Base-by-base conservation (phyloP, 2,888 invertebrate genomes). In the Lomographa bimaculata region DNA sequence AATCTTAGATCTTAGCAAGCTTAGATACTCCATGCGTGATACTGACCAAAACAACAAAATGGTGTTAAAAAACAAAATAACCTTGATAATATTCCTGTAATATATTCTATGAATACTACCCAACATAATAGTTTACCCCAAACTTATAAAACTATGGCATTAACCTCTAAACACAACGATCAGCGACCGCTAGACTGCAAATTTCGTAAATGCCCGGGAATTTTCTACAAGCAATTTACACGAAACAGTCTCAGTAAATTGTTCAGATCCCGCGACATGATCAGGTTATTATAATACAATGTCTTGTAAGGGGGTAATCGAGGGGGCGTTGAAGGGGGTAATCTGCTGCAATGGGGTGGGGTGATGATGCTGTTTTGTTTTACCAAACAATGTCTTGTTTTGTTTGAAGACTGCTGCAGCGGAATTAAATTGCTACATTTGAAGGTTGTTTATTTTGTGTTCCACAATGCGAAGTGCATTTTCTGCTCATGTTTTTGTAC, bases 221-320 rank as follows among this genome's bases (percentile, higher is more conserved):
- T 69, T 64, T 69, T 66, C 65, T 62, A 56, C 50, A 54, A 58
- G 57, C 67, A 66, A 67, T 69, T 71, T 66, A 54, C 56, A 34
- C 38, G 29, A 53, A 62, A 59, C 59, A 50, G 60, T 55, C 58
- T 56, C 39, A 43, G 57, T 54, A 54, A 64, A 65, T 43, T 57
- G 45, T 54, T 32, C 37, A 43, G 50, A 25, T 19, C 59, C 56
- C 60, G 51, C 48, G 36, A 49, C 46, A 51, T 50, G 58, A 63
- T 61, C 57, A 53, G 47, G 53, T 55, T 50, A 50, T 50, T 44
- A 47, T 50, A 46, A 43, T 46, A 40, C 45, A 45, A 46, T 37
- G 46, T 46, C 29, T 41, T 28, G 28, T 38, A 9, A 30, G 33
- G 38, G 34, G 32, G 35, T 45, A 45, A 49, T 45, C 36, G 27